These are phyloP conservation scores for Nycticryphes semicollaris DNA, from an alignment of 2,113 vertebrate species.

Conservation along the genomic window DNA sequence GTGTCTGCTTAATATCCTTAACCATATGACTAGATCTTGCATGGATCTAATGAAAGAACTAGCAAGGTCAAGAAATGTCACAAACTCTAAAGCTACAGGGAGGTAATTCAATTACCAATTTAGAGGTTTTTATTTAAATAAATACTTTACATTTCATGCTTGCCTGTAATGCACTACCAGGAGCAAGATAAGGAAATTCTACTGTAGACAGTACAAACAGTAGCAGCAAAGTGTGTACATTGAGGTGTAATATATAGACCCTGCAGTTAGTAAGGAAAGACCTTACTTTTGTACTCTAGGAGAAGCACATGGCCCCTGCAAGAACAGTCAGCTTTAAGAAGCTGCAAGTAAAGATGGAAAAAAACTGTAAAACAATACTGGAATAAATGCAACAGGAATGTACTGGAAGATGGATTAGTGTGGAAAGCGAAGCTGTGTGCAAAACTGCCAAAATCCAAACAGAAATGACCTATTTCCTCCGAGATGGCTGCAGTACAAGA, in stretches of 20 bases:
- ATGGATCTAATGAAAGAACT: conserved; percentile 84
- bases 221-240: conserved; percentile 90
- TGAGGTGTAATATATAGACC: conserved; percentile 84
- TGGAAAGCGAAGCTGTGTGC: conserved; percentile 74
- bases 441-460: conserved; percentile 66
- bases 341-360: conserved; percentile 59
- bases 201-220: conserved; percentile 90
- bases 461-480: conserved; percentile 57
- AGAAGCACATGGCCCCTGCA: conserved; percentile 77
- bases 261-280: conserved; percentile 83
- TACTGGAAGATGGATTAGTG: conserved; percentile 68
- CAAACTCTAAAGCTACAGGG: conserved; percentile 91
- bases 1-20: conserved; percentile 83
- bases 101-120: conserved; percentile 86
- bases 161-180: conserved; percentile 91
- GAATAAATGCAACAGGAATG: conserved; percentile 67
- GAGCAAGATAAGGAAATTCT: conserved; percentile 84
- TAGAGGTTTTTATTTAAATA: conserved; percentile 91
- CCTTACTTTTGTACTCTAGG: conserved; percentile 74
- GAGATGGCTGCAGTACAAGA: conserved; percentile 66
- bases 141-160: conserved; percentile 97
- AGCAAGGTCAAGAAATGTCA: conserved; percentile 88
- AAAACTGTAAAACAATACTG: conserved; percentile 60
- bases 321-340: conserved; percentile 79
- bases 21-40: conserved; percentile 84